A percentile compares a stretch with the other conserved stretches of the same genome.
Evolutionary conservation across 2,888 invertebrate species (phyloP).

Genomic region (Pyralis farinalis): DNA sequence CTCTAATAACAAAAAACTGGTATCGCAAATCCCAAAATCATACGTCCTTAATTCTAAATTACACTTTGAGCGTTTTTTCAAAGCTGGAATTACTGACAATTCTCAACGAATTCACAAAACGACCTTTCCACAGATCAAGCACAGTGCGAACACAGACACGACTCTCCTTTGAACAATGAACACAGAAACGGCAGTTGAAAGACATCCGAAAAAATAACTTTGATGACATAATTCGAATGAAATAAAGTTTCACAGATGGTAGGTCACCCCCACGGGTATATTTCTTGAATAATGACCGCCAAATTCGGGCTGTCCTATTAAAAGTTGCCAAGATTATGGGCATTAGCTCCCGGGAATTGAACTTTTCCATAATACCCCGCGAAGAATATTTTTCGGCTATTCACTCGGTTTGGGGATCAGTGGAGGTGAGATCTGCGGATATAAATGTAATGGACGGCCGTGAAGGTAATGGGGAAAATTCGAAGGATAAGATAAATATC

Average conservation of each 20-base stretch:
- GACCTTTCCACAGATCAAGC: neutral
- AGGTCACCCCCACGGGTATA: slow-evolving; percentile 53
- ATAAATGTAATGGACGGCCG: neutral
- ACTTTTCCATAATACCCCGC: slow-evolving; percentile 59
- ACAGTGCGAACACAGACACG: neutral
- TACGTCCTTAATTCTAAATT: neutral
- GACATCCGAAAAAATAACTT: slow-evolving; percentile 21
- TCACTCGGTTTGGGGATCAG: slow-evolving; percentile 31
- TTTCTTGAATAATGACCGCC: slow-evolving; percentile 74
- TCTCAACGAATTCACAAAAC: neutral
- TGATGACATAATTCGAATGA: slow-evolving; percentile 46
- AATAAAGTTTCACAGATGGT: slow-evolving; percentile 59
- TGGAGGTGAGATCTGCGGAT: neutral
- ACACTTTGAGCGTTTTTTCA: neutral
- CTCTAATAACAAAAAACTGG: too few species aligned
- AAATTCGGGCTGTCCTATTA: slow-evolving; percentile 74
- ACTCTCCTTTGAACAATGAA: neutral
- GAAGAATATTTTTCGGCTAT: slow-evolving; percentile 34
- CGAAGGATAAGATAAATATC: too few species aligned
- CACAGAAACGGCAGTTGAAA: neutral
- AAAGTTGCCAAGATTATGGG: slow-evolving; percentile 76
- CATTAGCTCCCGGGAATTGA: slow-evolving; percentile 67
- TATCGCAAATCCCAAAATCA: too few species aligned
- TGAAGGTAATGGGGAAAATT: too few species aligned
- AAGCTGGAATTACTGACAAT: neutral